Base-by-base conservation (phyloP, 2,113 vertebrate species). In the Rhinogobius similis region DNA sequence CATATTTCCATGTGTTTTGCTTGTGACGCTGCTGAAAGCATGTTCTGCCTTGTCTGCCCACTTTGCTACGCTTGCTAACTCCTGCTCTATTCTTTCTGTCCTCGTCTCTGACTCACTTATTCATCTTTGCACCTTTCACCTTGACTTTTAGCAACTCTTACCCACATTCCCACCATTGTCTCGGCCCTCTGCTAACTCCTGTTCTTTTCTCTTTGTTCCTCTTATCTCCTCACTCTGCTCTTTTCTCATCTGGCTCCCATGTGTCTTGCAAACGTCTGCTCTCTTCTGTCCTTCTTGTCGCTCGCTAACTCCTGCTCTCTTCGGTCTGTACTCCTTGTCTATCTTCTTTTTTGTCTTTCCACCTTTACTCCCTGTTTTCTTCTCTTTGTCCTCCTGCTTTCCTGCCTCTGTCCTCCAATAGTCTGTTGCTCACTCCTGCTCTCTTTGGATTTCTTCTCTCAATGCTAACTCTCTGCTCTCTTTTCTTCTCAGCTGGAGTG, bases 401-500 rank as follows among this genome's bases (percentile, higher is more conserved):
- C 43, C 16, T 41, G 3, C 13, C 39, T 41, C 13, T 74, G 67
- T 20, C 6, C 5, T 20, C n/a, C 0, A n/a, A n/a, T 52, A 29
- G 38, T 73, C 69, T 87, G 56, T 13, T 59, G 26, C n/a, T 62
- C 10, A 62, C 62, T 59, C 9, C 0, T 29, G 16, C 3, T 46
- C 4, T 18, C 14, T 46, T 18, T 16, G 5, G 16, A 13, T 46
- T 46, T 46, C 43, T 18, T 46, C 16, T 5, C 16, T 6, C 20
- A 2, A 0, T 59, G 27, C 26, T 20, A 48, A 14, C 27, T 9
- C n/a, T 3, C 0, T 55, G 2, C 36, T 58, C 14, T 52, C 44
- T 70, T 76, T 69, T 50, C 65, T 41, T 23, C 44, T 21, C 84
- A 93, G 93, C 71, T 87, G 46, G 87, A 94, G 78, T 95, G 94